Base-by-base conservation (phyloP, 1,140 invertebrate species). In the Drosophila varians region DNA sequence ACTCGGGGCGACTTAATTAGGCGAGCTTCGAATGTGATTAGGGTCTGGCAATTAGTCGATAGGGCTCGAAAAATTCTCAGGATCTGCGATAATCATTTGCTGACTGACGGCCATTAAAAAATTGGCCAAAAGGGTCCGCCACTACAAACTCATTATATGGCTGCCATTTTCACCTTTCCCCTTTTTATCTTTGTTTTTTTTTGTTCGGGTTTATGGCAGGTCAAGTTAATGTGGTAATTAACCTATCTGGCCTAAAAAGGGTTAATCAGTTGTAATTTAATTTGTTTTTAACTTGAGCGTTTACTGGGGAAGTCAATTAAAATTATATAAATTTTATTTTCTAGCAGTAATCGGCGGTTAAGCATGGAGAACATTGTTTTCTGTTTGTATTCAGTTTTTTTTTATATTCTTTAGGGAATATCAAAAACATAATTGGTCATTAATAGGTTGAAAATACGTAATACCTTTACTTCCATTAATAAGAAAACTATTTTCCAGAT, bases 21-120 rank as follows among this genome's bases (percentile, higher is more conserved):
- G 43, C 64, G 31, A 47, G 52, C 55, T 74, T 53, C 80, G 75
- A 87, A 86, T 86, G 55, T 61, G 82, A 87, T 86, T 86, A 87
- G 58, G 56, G 74, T 62, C 58, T 61, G 62, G 80, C 77, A 77
- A 87, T 86, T 87, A 86, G 58, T 58, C 58, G 82, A 78, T 84
- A 78, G 66, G 51, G 23, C 49, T 47, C 11, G 53, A n/a, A 38
- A 31, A 48, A 40, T 56, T 6, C 25, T 34, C 16, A 36, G 68
- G 19, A 52, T 69, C 38, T 61, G 34, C 34, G 47, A 52, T 74
- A 78, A 78, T 69, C 60, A 74, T 79, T 70, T 36, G 49, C 36
- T 55, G 54, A 36, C 62, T 72, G 54, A 72, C 54, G 60, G 28
- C 51, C 26, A 73, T 73, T 53, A 73, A 61, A 73, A 64, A 36